Conservation (phyloP, 2,113 vertebrate genomes). For the Tragelaphus imberbis region DNA sequence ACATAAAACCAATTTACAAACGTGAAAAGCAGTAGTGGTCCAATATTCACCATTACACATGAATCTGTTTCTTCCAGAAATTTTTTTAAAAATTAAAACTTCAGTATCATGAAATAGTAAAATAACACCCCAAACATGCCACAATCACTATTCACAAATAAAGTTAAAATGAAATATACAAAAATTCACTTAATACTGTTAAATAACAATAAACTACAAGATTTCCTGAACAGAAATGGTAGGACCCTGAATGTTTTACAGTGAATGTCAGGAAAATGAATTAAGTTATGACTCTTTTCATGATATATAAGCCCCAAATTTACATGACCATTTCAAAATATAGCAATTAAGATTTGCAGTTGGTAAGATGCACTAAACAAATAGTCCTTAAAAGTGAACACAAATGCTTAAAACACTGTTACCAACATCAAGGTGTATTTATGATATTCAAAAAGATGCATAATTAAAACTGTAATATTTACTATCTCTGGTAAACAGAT, state of each 20-base stretch:
- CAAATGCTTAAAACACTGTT: slow-evolving; percentile 83
- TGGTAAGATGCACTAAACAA: slow-evolving; percentile 88
- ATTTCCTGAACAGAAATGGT: slow-evolving; percentile 88
- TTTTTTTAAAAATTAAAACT: slow-evolving; percentile 78
- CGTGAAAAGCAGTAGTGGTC: slow-evolving; percentile 89
- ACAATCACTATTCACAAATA: slow-evolving; percentile 95
- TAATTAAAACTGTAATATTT: slow-evolving; percentile 79
- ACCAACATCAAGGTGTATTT: slow-evolving; percentile 80
- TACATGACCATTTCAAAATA: slow-evolving; percentile 87
- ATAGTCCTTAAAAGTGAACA: slow-evolving; percentile 83
- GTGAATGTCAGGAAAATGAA: slow-evolving; percentile 83
- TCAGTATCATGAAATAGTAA: slow-evolving; percentile 87
- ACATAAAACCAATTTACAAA: slow-evolving; percentile 87
- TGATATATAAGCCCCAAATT: slow-evolving; percentile 83
- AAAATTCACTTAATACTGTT: slow-evolving; percentile 96
- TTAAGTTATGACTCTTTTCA: slow-evolving; percentile 86
- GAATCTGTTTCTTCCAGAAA: slow-evolving; percentile 81
- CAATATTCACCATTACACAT: slow-evolving; percentile 84
- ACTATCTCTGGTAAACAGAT: slow-evolving; percentile 80
- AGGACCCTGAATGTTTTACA: slow-evolving; percentile 89
- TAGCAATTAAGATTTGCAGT: slow-evolving; percentile 85
- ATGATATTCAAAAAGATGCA: slow-evolving; percentile 83
- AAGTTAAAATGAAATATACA: slow-evolving; percentile 94
- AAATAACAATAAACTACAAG: slow-evolving; percentile 91
- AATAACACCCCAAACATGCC: slow-evolving; percentile 91